Evolutionary conservation across 2,888 invertebrate genomes (phyloP), one percentile per base, ranked within the genome.

Genomic region (Eulithis testata): DNA sequence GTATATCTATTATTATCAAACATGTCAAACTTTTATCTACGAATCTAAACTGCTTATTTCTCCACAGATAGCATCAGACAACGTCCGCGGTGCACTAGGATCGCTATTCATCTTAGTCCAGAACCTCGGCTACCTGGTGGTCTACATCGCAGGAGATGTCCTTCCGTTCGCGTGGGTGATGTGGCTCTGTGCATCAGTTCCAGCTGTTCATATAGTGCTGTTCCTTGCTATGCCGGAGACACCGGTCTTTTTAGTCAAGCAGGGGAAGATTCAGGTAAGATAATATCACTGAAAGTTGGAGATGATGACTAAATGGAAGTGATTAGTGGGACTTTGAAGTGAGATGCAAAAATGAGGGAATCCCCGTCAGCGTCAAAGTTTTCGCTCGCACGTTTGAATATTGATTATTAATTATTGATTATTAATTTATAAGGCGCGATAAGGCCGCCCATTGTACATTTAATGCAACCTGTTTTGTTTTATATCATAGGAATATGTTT

Each of bases 211-310:
- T 57, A 68, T 91, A 0, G 43, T 91, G 0, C 79, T 81, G 0
- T 93, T 92, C 78, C 71, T 91, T 0, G 84, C 85, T 3, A 91
- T 93, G 91, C 93, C 93, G 0, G 93, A 93, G 71, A 93, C 93
- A 0, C 93, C 93, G 0, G 91, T 91, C 11, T 93, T 92, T 72
- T 77, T 93, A 2, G 84, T 93, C 11, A 91, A 93, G 47, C 90
- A 91, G 62, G 91, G 92, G 3, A 91, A 90, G 56, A 77, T 88
- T 4, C 78, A 89, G 87, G 93, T 93, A n/a, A 74, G 73, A 4
- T 21, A 12, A 12, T 45, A 0, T 11, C 11, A 11, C 6, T 12
- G 45, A 6, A 45, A 9, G 1, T 40, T 40, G 8, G 9, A 8
- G 40, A 0, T 40, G 40, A 1, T 40, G 9, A 9, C 3, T 6